phyloP scores from a whole-genome alignment of 2,113 vertebrate genomes.

The Vulpes lagopus region DNA sequence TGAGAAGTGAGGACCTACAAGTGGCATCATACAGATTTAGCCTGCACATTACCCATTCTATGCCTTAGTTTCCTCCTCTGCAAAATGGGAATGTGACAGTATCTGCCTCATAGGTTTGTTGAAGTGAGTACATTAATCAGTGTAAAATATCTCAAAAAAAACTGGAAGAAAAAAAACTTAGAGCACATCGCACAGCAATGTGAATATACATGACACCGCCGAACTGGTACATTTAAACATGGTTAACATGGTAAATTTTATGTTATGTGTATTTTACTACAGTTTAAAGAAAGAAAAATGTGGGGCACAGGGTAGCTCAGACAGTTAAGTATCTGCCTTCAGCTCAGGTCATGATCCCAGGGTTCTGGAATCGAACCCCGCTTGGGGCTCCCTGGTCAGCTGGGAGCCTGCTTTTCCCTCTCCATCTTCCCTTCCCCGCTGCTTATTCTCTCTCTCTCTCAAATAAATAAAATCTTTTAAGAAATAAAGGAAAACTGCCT shows the following conservation, averaged over 20 bases:
- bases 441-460: background rate
- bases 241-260: background rate
- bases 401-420: background rate
- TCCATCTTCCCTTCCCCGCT: background rate
- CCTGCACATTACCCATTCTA: background rate
- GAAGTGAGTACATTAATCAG: background rate
- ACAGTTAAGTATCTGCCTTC: background rate
- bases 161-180: background rate
- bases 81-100: background rate
- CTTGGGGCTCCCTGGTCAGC: background rate
- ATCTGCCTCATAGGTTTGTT: background rate
- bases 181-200: background rate
- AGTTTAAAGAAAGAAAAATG: background rate
- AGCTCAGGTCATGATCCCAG: background rate
- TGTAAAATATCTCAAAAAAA: background rate
- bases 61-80: conserved; percentile 27
- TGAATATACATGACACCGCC: background rate
- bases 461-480: background rate
- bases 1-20: background rate
- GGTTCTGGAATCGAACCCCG: background rate
- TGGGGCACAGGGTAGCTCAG: background rate
- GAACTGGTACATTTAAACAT: background rate
- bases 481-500: background rate
- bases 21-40: background rate
- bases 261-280: background rate